Conservation (phyloP, 2,888 invertebrate genomes). For the Nomada ferruginata region DNA sequence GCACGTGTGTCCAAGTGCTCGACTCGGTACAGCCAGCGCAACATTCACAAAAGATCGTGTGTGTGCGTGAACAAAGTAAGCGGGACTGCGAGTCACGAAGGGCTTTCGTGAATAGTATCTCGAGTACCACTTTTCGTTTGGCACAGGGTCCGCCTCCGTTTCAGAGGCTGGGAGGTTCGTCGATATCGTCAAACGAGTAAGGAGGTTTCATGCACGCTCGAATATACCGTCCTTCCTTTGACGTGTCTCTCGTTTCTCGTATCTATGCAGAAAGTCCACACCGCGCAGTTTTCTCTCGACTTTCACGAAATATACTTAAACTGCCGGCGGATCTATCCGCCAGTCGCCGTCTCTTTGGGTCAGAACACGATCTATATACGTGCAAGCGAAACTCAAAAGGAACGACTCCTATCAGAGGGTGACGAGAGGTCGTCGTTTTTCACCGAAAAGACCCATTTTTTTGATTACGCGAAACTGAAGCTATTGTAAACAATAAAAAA, state of each 20-base stretch:
- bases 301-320: conserved; percentile 47
- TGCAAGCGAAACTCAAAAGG: background rate
- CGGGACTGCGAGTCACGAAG: conserved; percentile 33
- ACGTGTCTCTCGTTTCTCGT: conserved; percentile 35
- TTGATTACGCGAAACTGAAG: too few relatives aligned
- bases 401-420: too few relatives aligned
- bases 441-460: background rate
- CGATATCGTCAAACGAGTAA: conserved; percentile 51
- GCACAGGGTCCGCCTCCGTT: conserved; percentile 51
- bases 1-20: background rate
- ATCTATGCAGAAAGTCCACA: conserved; percentile 36
- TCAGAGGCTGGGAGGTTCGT: conserved; percentile 32
- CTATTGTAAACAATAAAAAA: too few relatives aligned
- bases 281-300: conserved; percentile 10
- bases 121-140: conserved; percentile 44
- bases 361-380: conserved; percentile 10
- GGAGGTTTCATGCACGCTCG: conserved; percentile 41
- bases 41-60: conserved; percentile 25
- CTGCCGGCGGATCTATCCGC: background rate
- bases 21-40: background rate
- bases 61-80: conserved; percentile 34
- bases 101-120: conserved; percentile 30
- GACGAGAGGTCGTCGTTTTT: background rate
- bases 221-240: conserved; percentile 41
- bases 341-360: background rate